Conservation (phyloP, 2,113 vertebrate genomes). For the Orycteropus afer region DNA sequence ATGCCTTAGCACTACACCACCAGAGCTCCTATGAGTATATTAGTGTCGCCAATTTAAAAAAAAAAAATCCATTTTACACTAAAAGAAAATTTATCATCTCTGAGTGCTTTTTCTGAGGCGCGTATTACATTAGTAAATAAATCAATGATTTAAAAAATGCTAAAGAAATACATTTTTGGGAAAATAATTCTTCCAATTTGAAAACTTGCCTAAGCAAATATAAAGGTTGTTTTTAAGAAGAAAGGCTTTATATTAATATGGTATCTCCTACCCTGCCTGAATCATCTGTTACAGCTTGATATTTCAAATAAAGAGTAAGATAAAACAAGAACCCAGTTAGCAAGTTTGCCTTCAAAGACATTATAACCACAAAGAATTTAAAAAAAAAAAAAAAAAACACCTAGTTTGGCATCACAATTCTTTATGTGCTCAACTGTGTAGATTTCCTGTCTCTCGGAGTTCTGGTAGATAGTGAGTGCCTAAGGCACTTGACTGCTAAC, state of each 20-base stretch:
- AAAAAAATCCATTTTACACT: background rate
- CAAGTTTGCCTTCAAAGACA: background rate
- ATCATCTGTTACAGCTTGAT: background rate
- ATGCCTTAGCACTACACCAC: too few species aligned
- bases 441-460: background rate
- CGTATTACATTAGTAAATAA: background rate
- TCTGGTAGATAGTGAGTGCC: too few species aligned
- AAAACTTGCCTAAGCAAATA: conserved; percentile 14
- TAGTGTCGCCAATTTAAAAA: background rate
- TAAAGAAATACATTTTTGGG: background rate
- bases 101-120: background rate
- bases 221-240: conserved; percentile 18
- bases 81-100: conserved; percentile 9
- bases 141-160: background rate
- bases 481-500: too few species aligned
- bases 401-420: background rate
- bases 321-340: background rate
- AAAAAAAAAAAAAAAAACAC: background rate
- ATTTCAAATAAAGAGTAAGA: conserved; percentile 23
- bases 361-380: conserved; percentile 28
- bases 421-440: background rate
- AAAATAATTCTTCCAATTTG: background rate
- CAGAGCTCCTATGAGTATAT: background rate
- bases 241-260: conserved; percentile 30
- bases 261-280: background rate